These are phyloP conservation scores for Ahaetulla prasina DNA, from an alignment of 2,113 vertebrate species.

Conservation along the genomic window DNA sequence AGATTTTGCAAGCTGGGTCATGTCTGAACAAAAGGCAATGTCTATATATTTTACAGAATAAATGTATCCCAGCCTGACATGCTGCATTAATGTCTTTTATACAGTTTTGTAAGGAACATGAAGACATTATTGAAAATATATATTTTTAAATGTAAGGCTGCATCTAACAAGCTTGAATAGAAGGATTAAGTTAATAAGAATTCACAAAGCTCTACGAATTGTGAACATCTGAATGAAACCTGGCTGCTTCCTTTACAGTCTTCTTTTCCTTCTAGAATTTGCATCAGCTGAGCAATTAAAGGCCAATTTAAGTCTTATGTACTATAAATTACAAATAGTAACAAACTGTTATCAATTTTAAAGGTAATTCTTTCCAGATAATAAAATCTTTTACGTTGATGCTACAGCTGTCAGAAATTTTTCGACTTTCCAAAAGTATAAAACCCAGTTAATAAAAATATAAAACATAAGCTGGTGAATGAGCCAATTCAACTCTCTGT, in stretches of 20 bases:
- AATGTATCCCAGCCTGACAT: not conserved
- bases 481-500: conserved; percentile 10
- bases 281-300: conserved; percentile 44
- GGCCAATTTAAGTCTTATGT: conserved; percentile 37
- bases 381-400: conserved; percentile 29
- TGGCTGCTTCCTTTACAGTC: conserved; percentile 41
- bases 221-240: conserved; percentile 46
- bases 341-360: conserved; percentile 50
- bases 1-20: not conserved
- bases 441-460: conserved; percentile 22
- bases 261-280: conserved; percentile 37
- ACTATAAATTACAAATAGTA: conserved; percentile 47
- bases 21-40: not conserved
- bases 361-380: conserved; percentile 31
- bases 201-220: conserved; percentile 26
- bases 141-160: conserved; percentile 31
- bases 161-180: conserved; percentile 44
- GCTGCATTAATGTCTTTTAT: not conserved
- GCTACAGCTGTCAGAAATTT: not conserved
- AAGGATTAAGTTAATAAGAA: conserved; percentile 52
- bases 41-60: not conserved
- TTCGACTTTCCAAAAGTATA: conserved; percentile 8
- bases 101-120: not conserved
- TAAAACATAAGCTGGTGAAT: conserved; percentile 7
- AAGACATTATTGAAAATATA: not conserved